Base-by-base conservation (phyloP, 2,797 vertebrate species). In the Chiroxiphia lanceolata region DNA sequence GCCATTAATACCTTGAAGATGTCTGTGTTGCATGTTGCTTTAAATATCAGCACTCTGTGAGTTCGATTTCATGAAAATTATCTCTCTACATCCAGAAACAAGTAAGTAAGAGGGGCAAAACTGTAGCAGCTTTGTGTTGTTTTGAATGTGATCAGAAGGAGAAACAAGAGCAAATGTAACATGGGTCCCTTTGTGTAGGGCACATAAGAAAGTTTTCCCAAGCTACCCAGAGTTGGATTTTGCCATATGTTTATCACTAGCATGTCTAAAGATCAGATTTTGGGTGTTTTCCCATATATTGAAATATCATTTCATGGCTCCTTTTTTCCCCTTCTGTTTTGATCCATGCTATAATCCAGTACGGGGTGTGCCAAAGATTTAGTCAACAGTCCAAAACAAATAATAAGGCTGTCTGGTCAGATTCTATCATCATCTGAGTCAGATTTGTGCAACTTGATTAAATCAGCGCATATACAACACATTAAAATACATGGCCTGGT, bases 381-480 rank as follows among this genome's bases (percentile, higher is more conserved):
- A 80, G 23, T 77, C 59, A 64, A 60, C 31, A 53, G 44, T 50
- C 57, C 87, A 86, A 94, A 94, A 86, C 83, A 96, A 92, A 85
- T 87, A 89, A 87, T 44, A 48, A 92, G 51, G 59, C 26, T 94
- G 79, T 76, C 79, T 94, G 71, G 72, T 93, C 83, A 86, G 93
- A 94, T 83, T 92, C 38, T 68, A 82, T 95, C 87, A 36, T n/a
- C n/a, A 25, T 51, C 67, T 94, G 91, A 94, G 59, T 95, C 81
- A 83, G 77, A 87, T 93, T 86, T 77, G 60, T 86, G 59, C 44
- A 90, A 71, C 77, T 60, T 42, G 74, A 95, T 95, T 83, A 76
- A 91, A 81, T 92, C 57, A 61, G 63, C 67, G 26, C 50, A 90
- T 54, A 82, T 45, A 70, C n/a, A 90, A 23, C 20, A 57, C 22